phyloP scores from a whole-genome alignment of 2,888 invertebrate genomes.

The Nomada ruficornis region DNA sequence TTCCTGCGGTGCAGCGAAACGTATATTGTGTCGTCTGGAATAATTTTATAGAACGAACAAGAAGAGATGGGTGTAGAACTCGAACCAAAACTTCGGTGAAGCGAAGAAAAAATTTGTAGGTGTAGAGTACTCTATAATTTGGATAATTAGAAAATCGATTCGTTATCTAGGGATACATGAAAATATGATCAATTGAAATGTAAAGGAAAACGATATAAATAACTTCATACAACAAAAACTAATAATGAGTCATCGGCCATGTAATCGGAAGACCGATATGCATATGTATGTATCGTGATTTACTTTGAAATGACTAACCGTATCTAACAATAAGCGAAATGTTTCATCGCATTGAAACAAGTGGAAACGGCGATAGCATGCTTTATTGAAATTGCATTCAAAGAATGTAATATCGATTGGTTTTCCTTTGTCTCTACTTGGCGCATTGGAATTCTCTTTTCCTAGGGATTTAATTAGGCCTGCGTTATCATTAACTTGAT shows the following conservation, averaged over 20 bases:
- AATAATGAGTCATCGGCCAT: constrained; percentile 15
- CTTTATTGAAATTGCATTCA: too few relatives aligned
- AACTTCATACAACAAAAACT: neutral
- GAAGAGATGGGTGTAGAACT: too few relatives aligned
- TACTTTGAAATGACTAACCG: constrained; percentile 9
- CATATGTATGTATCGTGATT: neutral
- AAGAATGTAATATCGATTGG: neutral
- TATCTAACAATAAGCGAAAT: neutral
- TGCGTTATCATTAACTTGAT: too few relatives aligned
- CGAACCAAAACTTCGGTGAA: too few relatives aligned
- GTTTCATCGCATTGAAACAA: neutral
- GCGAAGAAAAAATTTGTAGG: too few relatives aligned
- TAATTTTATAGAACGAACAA: too few relatives aligned
- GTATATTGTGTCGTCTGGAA: too few relatives aligned
- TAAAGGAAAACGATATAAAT: neutral
- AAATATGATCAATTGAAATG: neutral
- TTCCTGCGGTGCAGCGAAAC: too few relatives aligned
- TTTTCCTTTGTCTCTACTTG: neutral
- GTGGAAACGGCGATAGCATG: neutral
- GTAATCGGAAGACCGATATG: neutral
- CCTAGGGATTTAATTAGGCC: too few relatives aligned
- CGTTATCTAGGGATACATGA: neutral
- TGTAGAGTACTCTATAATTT: too few relatives aligned
- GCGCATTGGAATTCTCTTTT: too few relatives aligned
- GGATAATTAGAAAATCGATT: too few relatives aligned